A percentile compares a stretch with the other conserved stretches of the same genome.
Evolutionary conservation across 2,797 vertebrate genomes (phyloP).

Genomic region (Ibycter americanus): DNA sequence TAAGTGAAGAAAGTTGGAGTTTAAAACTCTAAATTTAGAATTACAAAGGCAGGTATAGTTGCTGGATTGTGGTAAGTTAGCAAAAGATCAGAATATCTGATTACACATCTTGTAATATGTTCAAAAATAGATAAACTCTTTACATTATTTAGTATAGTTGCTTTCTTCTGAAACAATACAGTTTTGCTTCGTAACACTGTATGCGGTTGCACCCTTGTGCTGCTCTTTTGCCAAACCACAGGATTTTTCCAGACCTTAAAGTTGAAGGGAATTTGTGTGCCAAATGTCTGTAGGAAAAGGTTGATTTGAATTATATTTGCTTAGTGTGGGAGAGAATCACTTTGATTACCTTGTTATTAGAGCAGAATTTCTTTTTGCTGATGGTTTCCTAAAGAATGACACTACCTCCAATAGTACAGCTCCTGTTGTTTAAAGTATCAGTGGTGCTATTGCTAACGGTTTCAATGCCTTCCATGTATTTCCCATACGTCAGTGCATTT

Average conservation of each 20-base stretch:
- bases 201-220: background rate
- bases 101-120: background rate
- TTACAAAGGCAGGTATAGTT: background rate
- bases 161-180: background rate
- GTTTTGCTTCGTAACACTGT: background rate
- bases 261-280: background rate
- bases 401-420: background rate
- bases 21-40: background rate
- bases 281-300: background rate
- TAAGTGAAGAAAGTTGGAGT: background rate
- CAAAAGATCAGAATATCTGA: background rate
- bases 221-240: background rate
- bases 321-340: background rate
- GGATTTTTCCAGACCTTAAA: conserved; percentile 13
- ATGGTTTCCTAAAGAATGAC: background rate
- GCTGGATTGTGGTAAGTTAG: background rate
- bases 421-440: background rate
- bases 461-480: background rate
- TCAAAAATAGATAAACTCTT: background rate
- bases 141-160: background rate
- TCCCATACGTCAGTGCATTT: background rate
- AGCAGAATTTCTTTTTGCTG: background rate
- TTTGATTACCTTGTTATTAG: background rate
- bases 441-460: background rate
- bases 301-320: background rate